Conservation (phyloP, 2,888 invertebrate species). For the Acleris cristana region DNA sequence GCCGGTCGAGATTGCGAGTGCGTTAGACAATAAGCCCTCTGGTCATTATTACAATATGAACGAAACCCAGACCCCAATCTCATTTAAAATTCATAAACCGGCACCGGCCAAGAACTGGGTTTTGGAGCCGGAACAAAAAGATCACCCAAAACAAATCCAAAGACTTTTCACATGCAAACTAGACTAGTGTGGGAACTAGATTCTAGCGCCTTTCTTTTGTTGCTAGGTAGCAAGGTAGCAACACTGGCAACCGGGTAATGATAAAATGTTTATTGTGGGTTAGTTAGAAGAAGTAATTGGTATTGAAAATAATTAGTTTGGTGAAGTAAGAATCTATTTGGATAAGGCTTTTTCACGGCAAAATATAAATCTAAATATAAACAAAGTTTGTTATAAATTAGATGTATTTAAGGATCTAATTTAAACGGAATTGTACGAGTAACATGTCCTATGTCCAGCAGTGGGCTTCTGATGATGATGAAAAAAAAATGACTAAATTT, state of each 20-base stretch:
- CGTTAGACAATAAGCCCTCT: no score
- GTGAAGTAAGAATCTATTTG: no score
- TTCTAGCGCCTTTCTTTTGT: constrained; percentile 17
- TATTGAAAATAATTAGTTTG: no score
- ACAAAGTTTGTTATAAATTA: no score
- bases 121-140: constrained; percentile 22
- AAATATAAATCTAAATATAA: no score
- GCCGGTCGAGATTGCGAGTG: no score
- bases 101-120: constrained; percentile 22
- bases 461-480: no score
- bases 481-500: no score
- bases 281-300: background rate
- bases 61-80: background rate
- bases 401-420: no score
- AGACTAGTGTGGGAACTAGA: constrained; percentile 29
- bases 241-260: constrained; percentile 4
- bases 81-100: constrained; percentile 20
- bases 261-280: background rate
- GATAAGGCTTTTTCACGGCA: no score
- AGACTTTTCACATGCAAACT: constrained; percentile 28
- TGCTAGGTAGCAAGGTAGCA: constrained; percentile 3
- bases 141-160: constrained; percentile 32
- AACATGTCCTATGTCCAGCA: no score
- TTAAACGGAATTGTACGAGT: no score
- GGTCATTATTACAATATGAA: background rate